Evolutionary conservation across 2,797 vertebrate species (phyloP).

Genomic region (Phalanger gymnotis): DNA sequence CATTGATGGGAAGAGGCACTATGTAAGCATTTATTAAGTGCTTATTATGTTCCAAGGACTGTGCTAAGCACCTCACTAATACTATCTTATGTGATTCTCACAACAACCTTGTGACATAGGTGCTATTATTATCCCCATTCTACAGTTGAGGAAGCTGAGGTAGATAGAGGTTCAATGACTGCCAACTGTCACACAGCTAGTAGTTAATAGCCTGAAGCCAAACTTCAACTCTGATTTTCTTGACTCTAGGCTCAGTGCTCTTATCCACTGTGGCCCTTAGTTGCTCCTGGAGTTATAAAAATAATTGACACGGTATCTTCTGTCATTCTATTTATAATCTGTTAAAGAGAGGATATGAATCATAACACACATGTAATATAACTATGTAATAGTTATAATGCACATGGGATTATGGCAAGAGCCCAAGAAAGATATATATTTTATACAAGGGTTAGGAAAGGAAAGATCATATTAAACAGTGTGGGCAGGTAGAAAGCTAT

Average conservation of each 20-base stretch:
- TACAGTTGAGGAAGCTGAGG: neutral
- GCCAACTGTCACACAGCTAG: neutral
- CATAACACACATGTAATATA: neutral
- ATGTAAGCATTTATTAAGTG: neutral
- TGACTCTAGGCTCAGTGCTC: neutral
- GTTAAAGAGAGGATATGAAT: neutral
- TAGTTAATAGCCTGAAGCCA: neutral
- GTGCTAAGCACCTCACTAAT: neutral
- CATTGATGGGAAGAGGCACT: neutral
- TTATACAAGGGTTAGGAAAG: neutral
- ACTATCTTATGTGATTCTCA: neutral
- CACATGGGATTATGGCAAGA: neutral
- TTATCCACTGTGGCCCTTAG: neutral
- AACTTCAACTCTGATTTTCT: neutral
- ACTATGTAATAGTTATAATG: neutral
- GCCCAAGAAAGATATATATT: neutral
- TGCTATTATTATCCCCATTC: neutral
- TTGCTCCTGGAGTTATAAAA: neutral
- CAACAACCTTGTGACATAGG: neutral
- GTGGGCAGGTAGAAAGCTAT: neutral
- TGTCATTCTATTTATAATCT: neutral
- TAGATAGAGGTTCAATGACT: neutral
- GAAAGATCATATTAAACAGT: neutral
- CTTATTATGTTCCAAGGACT: neutral
- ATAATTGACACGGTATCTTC: neutral